phyloP scores from a whole-genome alignment of 2,113 vertebrate genomes.

The Collichthys lucidus region DNA sequence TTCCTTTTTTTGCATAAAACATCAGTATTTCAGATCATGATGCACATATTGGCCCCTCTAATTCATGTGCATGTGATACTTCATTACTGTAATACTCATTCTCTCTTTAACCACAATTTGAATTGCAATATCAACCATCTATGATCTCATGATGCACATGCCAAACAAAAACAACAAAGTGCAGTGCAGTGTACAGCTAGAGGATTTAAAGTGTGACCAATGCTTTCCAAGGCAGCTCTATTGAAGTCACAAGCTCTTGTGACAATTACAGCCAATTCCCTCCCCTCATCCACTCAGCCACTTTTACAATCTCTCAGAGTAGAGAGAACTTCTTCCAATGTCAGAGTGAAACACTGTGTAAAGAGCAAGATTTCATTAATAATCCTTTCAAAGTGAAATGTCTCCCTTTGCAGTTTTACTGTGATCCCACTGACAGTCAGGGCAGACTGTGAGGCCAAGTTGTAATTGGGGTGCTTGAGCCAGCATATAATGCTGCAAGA shows the following conservation, averaged over 20 bases:
- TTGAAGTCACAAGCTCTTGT: conserved; percentile 55
- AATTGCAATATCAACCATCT: conserved; percentile 41
- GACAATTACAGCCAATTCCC: conserved; percentile 66
- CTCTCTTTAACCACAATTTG: conserved; percentile 27
- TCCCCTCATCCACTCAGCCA: conserved; percentile 56
- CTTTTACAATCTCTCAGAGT: conserved; percentile 56
- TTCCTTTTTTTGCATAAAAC: conserved; percentile 31
- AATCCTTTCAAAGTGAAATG: conserved; percentile 79
- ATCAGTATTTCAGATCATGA: conserved; percentile 4
- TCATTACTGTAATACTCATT: conserved; percentile 1
- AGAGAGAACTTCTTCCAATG: conserved; percentile 68
- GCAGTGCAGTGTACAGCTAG: conserved; percentile 5
- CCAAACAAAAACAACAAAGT: conserved; percentile 27
- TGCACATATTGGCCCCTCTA: conserved; percentile 22
- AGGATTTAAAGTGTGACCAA: conserved; percentile 62
- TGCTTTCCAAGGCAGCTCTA: conserved; percentile 49
- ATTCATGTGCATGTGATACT: conserved; percentile 14
- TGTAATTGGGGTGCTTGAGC: conserved; percentile 72
- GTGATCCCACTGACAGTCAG: conserved; percentile 71
- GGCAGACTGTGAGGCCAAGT: conserved; percentile 62
- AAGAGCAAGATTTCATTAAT: conserved; percentile 79
- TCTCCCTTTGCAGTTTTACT: conserved; percentile 74
- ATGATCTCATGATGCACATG: conserved; percentile 37
- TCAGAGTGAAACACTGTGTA: conserved; percentile 67
- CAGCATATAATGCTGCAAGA: conserved; percentile 59